Evolutionary conservation across 2,797 vertebrate species (phyloP).

Genomic region (Pipistrellus kuhlii): DNA sequence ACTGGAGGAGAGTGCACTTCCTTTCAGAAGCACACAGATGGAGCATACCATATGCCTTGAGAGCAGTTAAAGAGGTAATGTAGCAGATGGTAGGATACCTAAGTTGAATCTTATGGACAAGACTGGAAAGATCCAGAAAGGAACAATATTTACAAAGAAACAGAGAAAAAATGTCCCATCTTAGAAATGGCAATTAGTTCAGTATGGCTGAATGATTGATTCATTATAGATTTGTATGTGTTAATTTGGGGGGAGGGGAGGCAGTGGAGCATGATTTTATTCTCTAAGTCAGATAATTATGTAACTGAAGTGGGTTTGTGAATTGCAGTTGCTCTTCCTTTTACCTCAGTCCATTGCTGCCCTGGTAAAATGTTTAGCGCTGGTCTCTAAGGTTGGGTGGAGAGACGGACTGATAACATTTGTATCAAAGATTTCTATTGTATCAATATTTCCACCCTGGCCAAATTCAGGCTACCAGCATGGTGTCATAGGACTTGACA

Average conservation of each 20-base stretch:
- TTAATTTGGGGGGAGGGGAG: no score
- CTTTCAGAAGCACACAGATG: background rate
- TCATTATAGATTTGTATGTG: no score
- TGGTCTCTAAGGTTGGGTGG: background rate
- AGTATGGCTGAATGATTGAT: background rate
- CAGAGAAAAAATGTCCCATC: background rate
- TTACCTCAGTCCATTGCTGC: background rate
- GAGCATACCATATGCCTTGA: background rate
- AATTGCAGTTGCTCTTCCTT: background rate
- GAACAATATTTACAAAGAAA: background rate
- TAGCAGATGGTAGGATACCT: background rate
- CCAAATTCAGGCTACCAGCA: background rate
- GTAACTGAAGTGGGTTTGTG: background rate
- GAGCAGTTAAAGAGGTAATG: background rate
- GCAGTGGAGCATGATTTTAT: background rate
- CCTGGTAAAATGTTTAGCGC: background rate
- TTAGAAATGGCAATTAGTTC: background rate
- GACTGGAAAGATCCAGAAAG: background rate
- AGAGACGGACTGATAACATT: background rate
- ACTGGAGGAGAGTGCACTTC: background rate
- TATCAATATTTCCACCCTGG: background rate
- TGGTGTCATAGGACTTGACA: background rate
- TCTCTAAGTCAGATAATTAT: background rate
- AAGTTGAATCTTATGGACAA: background rate
- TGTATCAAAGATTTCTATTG: background rate